phyloP scores from a whole-genome alignment of 2,113 vertebrate genomes.

The Hyperopisus bebe region DNA sequence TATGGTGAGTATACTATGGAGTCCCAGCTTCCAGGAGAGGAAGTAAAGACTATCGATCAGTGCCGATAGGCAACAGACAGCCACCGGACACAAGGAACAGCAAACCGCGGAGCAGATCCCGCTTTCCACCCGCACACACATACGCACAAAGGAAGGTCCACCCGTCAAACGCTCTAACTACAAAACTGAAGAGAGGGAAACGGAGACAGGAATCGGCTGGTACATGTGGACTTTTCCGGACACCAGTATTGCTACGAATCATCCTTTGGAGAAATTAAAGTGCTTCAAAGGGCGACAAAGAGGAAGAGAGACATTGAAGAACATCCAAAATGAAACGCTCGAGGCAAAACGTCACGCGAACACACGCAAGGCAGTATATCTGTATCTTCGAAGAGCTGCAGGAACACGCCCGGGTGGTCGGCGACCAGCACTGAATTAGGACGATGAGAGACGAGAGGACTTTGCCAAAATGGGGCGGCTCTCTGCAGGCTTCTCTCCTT shows the following conservation, averaged over 20 bases:
- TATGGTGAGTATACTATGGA: neutral
- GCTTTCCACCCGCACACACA: neutral
- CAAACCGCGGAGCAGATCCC: neutral
- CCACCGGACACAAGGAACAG: neutral
- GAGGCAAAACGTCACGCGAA: neutral
- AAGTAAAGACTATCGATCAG: neutral
- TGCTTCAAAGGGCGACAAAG: neutral
- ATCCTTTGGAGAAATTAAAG: conserved; percentile 30
- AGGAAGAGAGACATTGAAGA: neutral
- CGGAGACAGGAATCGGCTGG: neutral
- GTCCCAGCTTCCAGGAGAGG: neutral
- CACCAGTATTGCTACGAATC: conserved; percentile 11
- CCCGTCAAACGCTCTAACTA: neutral
- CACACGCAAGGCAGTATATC: conserved; percentile 3
- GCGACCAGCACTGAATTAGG: neutral
- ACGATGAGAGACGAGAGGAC: neutral
- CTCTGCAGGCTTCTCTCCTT: neutral
- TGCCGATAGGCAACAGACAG: neutral
- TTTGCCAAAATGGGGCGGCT: neutral
- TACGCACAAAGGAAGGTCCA: neutral
- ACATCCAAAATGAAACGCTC: neutral
- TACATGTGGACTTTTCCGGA: neutral
- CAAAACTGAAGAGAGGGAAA: neutral
- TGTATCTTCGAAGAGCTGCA: neutral
- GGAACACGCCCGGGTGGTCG: neutral